These are phyloP conservation scores for Sinhomidia bicolor DNA, from an alignment of 2,888 invertebrate species.

Conservation along the genomic window DNA sequence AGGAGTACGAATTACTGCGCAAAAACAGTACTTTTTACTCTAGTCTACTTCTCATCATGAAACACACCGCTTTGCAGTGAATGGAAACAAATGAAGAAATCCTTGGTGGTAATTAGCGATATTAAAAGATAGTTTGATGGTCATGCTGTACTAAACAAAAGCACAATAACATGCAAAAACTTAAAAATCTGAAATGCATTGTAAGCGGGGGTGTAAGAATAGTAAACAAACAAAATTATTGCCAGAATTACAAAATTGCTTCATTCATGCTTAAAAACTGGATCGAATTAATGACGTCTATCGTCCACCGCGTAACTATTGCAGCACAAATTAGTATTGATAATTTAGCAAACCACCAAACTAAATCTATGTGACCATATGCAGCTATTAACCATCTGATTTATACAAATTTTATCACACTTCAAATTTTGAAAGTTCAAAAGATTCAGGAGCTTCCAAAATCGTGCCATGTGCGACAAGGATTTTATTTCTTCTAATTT, in stretches of 20 bases:
- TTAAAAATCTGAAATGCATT: background rate
- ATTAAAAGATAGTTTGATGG: conserved; percentile 2
- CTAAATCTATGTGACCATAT: no score
- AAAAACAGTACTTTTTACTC: conserved; percentile 2
- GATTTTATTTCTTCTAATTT: background rate
- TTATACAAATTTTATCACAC: no score
- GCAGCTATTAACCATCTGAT: no score
- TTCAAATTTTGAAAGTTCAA: background rate
- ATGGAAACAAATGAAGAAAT: conserved; percentile 4
- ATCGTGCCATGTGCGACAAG: conserved; percentile 7
- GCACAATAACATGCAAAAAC: background rate
- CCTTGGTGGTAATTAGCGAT: conserved; percentile 27
- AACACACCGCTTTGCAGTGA: background rate
- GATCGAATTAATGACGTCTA: conserved; percentile 1
- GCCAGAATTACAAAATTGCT: conserved; percentile 1
- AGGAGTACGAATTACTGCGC: no score
- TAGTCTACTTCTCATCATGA: conserved; percentile 29
- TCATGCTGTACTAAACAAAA: conserved; percentile 12
- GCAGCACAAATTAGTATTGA: no score
- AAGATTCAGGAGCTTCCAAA: background rate
- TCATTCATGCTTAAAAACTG: background rate
- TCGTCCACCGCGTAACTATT: background rate
- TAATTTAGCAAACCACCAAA: background rate
- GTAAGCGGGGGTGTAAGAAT: background rate
- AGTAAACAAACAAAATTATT: conserved; percentile 31